A percentile compares a stretch with the other conserved stretches of the same genome.
Evolutionary conservation across 2,113 vertebrate species (phyloP).

Genomic region (Varanus salvator): DNA sequence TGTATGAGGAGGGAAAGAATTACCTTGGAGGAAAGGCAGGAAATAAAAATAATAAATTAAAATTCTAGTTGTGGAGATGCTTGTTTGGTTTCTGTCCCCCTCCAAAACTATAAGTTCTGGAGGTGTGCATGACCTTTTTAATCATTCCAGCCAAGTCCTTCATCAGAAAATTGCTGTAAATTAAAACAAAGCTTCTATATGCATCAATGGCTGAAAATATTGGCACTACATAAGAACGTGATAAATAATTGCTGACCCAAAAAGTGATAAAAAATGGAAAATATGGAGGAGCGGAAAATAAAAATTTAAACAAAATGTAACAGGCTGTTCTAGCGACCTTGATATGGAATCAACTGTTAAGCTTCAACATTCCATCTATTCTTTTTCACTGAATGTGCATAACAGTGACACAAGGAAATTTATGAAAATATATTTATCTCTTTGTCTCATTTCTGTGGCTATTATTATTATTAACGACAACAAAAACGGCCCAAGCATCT

Average conservation of each 20-base stretch:
- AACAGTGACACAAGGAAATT: slow-evolving; percentile 51
- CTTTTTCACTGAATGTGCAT: slow-evolving; percentile 21
- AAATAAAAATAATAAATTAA: background rate
- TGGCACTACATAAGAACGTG: slow-evolving; percentile 65
- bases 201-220: slow-evolving; percentile 53
- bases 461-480: background rate
- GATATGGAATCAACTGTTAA: slow-evolving; percentile 61
- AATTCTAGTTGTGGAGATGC: slow-evolving; percentile 29
- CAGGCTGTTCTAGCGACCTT: slow-evolving; percentile 63
- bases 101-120: background rate
- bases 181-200: slow-evolving; percentile 66
- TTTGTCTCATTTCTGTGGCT: slow-evolving; percentile 42
- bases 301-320: slow-evolving; percentile 44
- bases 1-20: background rate
- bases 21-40: no score
- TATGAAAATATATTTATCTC: slow-evolving; percentile 64
- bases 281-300: slow-evolving; percentile 50
- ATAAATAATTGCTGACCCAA: slow-evolving; percentile 52
- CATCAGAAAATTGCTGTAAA: slow-evolving; percentile 44
- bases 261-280: background rate
- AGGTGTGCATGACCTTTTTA: slow-evolving; percentile 34
- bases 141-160: slow-evolving; percentile 41
- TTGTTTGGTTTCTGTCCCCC: slow-evolving; percentile 10
- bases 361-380: slow-evolving; percentile 35
- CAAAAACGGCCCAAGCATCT: slow-evolving; percentile 3